Evolutionary conservation across 2,888 invertebrate genomes (phyloP).

Genomic region (Branchipolynoe longqiensis): DNA sequence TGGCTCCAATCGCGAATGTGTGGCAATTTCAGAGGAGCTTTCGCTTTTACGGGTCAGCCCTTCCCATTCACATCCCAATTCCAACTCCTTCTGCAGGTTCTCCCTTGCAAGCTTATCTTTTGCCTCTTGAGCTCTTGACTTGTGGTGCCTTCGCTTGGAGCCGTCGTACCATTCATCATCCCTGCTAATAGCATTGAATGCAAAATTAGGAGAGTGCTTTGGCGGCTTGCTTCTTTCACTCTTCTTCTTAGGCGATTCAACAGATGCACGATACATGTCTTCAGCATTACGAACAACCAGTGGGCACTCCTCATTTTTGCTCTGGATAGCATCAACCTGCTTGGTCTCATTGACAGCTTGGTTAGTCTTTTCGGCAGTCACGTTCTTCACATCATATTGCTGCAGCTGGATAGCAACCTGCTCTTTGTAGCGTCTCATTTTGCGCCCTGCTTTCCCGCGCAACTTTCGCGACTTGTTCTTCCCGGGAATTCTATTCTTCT

Average conservation of each 20-base stretch:
- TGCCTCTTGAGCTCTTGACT: no score
- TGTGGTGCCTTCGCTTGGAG: no score
- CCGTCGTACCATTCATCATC: no score
- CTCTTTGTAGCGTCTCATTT: background rate
- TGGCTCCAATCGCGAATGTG: no score
- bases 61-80: no score
- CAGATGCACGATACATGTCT: background rate
- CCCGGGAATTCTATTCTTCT: constrained; percentile 71
- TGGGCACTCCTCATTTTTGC: background rate
- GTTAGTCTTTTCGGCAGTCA: background rate
- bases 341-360: background rate
- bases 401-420: background rate
- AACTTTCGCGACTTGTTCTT: constrained; percentile 60
- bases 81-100: no score
- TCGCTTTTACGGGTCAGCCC: no score
- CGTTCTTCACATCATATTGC: background rate
- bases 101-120: no score
- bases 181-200: no score
- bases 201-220: no score
- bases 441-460: background rate
- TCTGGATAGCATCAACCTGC: background rate
- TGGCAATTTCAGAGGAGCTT: no score
- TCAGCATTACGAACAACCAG: background rate
- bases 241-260: background rate
- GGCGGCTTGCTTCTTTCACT: background rate